These are phyloP conservation scores for Noctua fimbriata DNA, from an alignment of 2,888 invertebrate genomes.

Conservation along the genomic window DNA sequence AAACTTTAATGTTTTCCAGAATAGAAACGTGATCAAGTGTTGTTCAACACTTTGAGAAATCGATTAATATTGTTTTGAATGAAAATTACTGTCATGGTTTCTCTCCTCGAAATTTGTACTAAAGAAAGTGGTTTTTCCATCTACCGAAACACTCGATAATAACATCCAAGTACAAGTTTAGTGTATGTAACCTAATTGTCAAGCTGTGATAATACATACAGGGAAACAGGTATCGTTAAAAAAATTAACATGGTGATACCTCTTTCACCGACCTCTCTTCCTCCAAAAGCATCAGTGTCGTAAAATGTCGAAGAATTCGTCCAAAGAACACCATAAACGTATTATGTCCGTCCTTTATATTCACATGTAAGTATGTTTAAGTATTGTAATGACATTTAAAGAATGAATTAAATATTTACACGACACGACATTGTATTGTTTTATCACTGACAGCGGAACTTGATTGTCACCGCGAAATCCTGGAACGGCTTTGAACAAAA, in stretches of 20 bases:
- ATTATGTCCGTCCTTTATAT: slow-evolving; percentile 54
- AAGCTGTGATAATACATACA: slow-evolving; percentile 21
- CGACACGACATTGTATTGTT: slow-evolving; percentile 69
- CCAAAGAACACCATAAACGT: slow-evolving; percentile 54
- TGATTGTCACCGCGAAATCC: slow-evolving; percentile 75
- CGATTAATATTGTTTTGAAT: background rate
- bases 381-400: slow-evolving; percentile 70
- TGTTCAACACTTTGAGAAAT: background rate
- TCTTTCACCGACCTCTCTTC: slow-evolving; percentile 9
- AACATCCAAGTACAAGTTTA: background rate
- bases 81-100: background rate
- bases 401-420: slow-evolving; percentile 75
- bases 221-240: background rate
- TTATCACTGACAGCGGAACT: slow-evolving; percentile 69
- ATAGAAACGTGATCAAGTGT: background rate
- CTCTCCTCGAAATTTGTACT: background rate
- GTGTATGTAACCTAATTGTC: background rate
- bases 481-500: slow-evolving; percentile 77
- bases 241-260: slow-evolving; percentile 16
- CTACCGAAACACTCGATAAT: background rate
- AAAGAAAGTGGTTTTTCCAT: background rate
- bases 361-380: slow-evolving; percentile 62
- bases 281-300: slow-evolving; percentile 49
- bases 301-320: slow-evolving; percentile 56
- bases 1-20: background rate